Base-by-base conservation (phyloP, 2,888 invertebrate genomes). In the Onthophagus sagittarius region DNA sequence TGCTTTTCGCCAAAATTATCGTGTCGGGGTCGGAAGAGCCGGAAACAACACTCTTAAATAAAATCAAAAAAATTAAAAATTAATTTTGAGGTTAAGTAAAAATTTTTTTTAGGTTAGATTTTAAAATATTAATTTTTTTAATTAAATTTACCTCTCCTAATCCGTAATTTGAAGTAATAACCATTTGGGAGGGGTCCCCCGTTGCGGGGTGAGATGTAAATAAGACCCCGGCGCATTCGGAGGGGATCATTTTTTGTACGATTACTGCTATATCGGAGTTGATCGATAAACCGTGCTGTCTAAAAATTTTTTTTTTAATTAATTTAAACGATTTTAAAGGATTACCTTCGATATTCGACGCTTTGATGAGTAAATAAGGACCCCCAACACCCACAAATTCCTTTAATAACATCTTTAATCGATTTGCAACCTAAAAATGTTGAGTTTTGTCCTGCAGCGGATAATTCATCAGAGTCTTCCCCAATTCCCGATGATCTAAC, bases 371-470 rank as follows among this genome's bases (percentile, higher is more conserved):
- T 88, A 81, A 91, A 95, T 77, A 94, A 89, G 0, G 95, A 96
- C 0, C 92, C 93, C 96, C 96, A 96, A 82, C 95, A 96, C 73
- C 88, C 87, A 69, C 88, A 85, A 0, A 95, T 86, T 5, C 90
- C 91, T 33, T 85, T 80, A 9, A 90, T 75, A 7, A 93, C 85
- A 72, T 89, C 87, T 0, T 84, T 85, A 63, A 86, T 83, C 0
- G 87, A 88, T 62, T 82, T 83, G 71, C 93, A 90, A 0, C 94
- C 93, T 2, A 96, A 86, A 75, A 91, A 89, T 0, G 94, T 94
- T 75, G 92, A 91, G 85, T 95, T 93, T 86, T 96, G 95, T 0
- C 95, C 95, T 0, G 95, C 95, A 2, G 93, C 92, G 0, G 94
- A 95, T 9, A 93, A 85, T 70, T 93, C 93, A 74, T 91, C 90